Percentiles rank a stretch among this genome's conserved stretches.
Conservation (phyloP, 64 coral and sea anemone species). For the Catalaphyllia jardinei region DNA sequence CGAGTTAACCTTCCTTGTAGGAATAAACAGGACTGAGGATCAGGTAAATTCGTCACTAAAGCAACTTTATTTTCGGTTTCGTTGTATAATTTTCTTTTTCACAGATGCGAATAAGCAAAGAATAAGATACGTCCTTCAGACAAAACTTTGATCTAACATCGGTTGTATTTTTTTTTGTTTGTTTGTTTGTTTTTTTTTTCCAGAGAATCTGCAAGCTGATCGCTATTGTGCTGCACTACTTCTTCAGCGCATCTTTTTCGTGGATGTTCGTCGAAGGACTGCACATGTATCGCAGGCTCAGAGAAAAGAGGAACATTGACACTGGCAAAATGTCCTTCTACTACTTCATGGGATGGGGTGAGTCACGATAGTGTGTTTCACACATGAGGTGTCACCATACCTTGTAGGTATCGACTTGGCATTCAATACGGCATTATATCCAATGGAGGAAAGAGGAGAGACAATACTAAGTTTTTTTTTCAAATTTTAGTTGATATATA, state of each 20-base stretch:
- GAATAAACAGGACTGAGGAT: slow-evolving; percentile 92
- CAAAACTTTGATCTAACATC: not conserved
- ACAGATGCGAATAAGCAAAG: too few relatives aligned
- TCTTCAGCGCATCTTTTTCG: slow-evolving; percentile 93
- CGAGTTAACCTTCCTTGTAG: slow-evolving; percentile 77
- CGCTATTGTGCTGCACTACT: slow-evolving; percentile 94
- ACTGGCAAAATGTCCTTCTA: slow-evolving; percentile 97
- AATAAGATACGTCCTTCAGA: too few relatives aligned
- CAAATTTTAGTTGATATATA: too few relatives aligned
- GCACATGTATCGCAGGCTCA: slow-evolving; percentile 94
- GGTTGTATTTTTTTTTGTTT: too few relatives aligned
- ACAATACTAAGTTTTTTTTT: not conserved
- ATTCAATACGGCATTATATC: not conserved
- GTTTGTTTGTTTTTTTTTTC: not conserved
- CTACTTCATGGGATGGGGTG: slow-evolving; percentile 99
- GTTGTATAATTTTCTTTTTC: not conserved
- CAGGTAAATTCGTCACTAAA: slow-evolving; percentile 22
- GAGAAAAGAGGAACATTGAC: slow-evolving; percentile 91
- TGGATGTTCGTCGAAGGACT: slow-evolving; percentile 99
- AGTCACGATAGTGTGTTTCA: not conserved
- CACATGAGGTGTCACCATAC: not conserved
- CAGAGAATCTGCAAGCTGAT: slow-evolving; percentile 85
- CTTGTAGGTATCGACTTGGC: not conserved
- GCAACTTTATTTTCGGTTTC: not conserved
- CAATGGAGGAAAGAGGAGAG: not conserved